A percentile compares a stretch with the other conserved stretches of the same genome.
Conservation (phyloP, 2,797 vertebrate genomes). For the Malurus leucopterus region DNA sequence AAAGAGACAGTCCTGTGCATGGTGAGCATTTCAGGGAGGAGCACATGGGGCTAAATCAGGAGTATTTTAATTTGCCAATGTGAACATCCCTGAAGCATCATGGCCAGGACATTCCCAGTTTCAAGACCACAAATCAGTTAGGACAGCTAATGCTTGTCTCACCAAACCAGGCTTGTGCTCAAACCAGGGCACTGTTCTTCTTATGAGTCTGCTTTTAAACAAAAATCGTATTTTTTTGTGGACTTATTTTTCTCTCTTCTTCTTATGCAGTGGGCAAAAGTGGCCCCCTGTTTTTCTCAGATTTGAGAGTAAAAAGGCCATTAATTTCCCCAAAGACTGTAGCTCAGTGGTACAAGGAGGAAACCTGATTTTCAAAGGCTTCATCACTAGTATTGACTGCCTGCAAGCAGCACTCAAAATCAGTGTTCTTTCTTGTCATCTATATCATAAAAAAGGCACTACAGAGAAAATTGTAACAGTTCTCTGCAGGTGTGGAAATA, state of each 20-base stretch:
- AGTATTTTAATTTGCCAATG: not conserved
- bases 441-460: not conserved
- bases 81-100: fast-evolving
- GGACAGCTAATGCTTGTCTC: not conserved
- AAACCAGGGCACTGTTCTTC: not conserved
- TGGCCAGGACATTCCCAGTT: not conserved
- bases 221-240: not conserved
- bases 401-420: slow-evolving; percentile 18
- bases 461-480: not conserved
- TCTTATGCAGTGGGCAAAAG: not conserved
- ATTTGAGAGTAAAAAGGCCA: not conserved
- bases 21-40: not conserved
- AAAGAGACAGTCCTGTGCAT: not conserved
- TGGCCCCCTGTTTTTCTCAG: not conserved
- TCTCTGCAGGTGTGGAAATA: not conserved
- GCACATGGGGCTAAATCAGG: not conserved
- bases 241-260: not conserved
- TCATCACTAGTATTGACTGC: not conserved
- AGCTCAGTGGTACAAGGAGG: not conserved
- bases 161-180: not conserved
- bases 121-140: not conserved
- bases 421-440: not conserved
- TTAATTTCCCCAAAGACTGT: not conserved
- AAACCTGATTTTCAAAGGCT: not conserved
- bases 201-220: not conserved